Percentiles rank a stretch among this genome's conserved stretches.
phyloP scores from a whole-genome alignment of 2,797 vertebrate species.

The Xiphorhynchus erythropygius region DNA sequence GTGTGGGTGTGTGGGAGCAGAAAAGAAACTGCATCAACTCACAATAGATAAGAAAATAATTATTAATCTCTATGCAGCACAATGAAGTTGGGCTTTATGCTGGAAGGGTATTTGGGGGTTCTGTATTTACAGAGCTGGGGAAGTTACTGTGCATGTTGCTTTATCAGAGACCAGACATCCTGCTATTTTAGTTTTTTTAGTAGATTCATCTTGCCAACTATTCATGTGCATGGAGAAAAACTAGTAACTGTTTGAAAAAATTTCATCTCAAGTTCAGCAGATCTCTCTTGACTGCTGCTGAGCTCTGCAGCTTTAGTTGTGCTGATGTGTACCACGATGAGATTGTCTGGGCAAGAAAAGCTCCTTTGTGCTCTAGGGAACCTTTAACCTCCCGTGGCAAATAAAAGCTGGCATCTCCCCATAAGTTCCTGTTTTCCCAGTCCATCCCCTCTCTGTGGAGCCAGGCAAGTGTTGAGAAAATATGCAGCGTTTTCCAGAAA shows the following conservation, averaged over 20 bases:
- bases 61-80: conserved; percentile 9
- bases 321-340: conserved; percentile 41
- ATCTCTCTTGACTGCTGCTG: background rate
- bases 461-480: conserved; percentile 46
- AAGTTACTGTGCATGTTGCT: background rate
- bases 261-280: background rate
- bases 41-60: conserved; percentile 2
- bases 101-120: background rate
- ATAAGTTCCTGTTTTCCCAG: conserved; percentile 35
- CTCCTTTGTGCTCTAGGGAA: conserved; percentile 65
- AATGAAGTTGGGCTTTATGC: background rate
- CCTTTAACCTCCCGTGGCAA: conserved; percentile 70
- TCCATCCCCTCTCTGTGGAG: conserved; percentile 58
- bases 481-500: conserved; percentile 33
- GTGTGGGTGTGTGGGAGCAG: background rate
- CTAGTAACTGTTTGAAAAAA: background rate
- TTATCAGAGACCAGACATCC: background rate
- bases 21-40: background rate
- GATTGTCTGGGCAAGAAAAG: conserved; percentile 74
- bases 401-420: conserved; percentile 59
- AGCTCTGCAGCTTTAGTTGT: conserved; percentile 27
- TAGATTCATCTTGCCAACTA: background rate
- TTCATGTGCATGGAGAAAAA: background rate
- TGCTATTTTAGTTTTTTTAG: background rate
- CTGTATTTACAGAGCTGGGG: background rate